phyloP scores from a whole-genome alignment of 2,888 invertebrate genomes.

The Lasioglossum oenotherae region DNA sequence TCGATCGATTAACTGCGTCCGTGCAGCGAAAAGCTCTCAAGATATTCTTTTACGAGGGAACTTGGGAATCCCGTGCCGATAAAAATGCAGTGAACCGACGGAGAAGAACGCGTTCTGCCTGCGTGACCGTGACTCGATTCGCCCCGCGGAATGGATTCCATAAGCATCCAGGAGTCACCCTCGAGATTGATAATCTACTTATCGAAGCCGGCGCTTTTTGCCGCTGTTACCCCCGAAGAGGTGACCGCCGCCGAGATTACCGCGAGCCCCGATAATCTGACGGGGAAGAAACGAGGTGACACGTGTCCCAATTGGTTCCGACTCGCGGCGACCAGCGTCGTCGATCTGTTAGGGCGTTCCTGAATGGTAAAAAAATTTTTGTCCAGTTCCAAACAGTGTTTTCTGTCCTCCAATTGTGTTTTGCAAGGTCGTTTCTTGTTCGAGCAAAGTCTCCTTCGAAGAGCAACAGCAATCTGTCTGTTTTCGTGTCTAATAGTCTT shows the following conservation, averaged over 20 bases:
- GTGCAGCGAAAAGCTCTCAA: not conserved
- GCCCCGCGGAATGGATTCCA: not conserved
- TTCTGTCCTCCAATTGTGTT: not conserved
- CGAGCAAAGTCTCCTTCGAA: too few species aligned
- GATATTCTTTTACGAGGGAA: slow-evolving; percentile 23
- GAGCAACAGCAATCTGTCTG: too few species aligned
- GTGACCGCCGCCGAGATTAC: not conserved
- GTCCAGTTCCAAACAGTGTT: not conserved
- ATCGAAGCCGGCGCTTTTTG: slow-evolving; percentile 29
- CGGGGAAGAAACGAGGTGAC: not conserved
- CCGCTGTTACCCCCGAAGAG: not conserved
- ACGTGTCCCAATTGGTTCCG: not conserved
- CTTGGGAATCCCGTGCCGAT: not conserved
- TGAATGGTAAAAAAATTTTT: not conserved
- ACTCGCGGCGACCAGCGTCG: not conserved
- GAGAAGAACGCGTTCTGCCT: not conserved
- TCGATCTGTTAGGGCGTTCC: too few species aligned
- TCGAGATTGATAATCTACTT: slow-evolving; percentile 60
- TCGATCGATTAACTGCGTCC: slow-evolving; percentile 4
- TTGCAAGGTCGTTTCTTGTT: not conserved
- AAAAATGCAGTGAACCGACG: slow-evolving; percentile 13
- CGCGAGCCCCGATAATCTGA: not conserved
- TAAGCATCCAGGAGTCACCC: slow-evolving; percentile 13
- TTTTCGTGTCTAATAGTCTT: too few species aligned
- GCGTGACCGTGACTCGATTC: not conserved